Conservation (phyloP, 2,888 invertebrate genomes). For the Eilema griseolum region DNA sequence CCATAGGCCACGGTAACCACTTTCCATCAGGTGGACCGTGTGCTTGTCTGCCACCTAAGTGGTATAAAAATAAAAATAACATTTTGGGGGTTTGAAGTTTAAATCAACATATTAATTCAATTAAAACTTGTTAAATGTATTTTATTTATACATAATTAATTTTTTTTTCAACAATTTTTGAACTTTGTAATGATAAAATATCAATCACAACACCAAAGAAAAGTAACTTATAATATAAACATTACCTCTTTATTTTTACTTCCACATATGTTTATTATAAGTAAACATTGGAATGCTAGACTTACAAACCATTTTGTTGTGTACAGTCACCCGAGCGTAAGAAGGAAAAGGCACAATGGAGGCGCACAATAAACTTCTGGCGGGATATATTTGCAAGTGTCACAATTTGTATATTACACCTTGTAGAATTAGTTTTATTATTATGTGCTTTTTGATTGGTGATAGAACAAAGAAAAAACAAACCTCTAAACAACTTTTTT, state of each 20-base stretch:
- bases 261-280: background rate
- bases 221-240: slow-evolving; percentile 30
- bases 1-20: too few species aligned
- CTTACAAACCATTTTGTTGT: slow-evolving; percentile 52
- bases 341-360: slow-evolving; percentile 85
- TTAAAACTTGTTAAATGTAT: too few species aligned
- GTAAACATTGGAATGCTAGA: slow-evolving; percentile 5
- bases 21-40: too few species aligned
- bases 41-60: too few species aligned
- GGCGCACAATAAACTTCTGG: slow-evolving; percentile 87
- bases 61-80: too few species aligned
- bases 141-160: too few species aligned
- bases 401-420: slow-evolving; percentile 71
- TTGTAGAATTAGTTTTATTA: slow-evolving; percentile 30
- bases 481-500: background rate
- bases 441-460: slow-evolving; percentile 31
- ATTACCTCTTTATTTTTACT: background rate
- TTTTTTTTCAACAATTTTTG: too few species aligned
- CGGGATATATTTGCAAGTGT: slow-evolving; percentile 86
- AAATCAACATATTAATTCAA: too few species aligned
- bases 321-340: slow-evolving; percentile 84
- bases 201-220: slow-evolving; percentile 74
- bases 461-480: slow-evolving; percentile 77
- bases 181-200: background rate
- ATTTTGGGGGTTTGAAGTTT: too few species aligned